Base-by-base conservation (phyloP, 2,888 invertebrate species). In the Rhaphigaster nebulosa region DNA sequence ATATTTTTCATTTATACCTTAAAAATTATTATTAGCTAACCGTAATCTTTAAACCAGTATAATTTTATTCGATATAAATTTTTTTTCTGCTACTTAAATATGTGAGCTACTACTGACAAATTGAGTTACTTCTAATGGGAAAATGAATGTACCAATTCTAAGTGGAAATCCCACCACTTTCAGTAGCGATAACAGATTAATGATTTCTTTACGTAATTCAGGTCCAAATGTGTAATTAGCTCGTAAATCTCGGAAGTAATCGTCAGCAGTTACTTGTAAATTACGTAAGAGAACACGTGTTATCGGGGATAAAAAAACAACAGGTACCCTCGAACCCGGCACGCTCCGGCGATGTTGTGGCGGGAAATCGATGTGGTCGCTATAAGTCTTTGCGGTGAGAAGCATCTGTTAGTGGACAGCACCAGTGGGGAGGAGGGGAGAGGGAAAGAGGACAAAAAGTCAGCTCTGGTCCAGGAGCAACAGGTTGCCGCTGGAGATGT, bases 401-500 rank as follows among this genome's bases (percentile, higher is more conserved):
- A 34, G 70, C 70, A 76, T 76, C 70, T 76, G 70, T 76, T 76
- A 20, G 34, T 76, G 70, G 70, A 76, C 70, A 76, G 34, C 0
- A 34, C n/a, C n/a, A 5, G 18, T 4, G 34, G 18, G 70, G 88
- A 41, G 60, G 34, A 29, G 70, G 50, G 20, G 70, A n/a, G n/a
- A n/a, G n/a, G n/a, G n/a, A n/a, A n/a, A n/a, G n/a, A n/a, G 65
- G 80, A 38, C 80, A 45, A 80, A 80, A 80, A 80, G 41, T 80
- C 41, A 45, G 41, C 41, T 12, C 13, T 15, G 65, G 29, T 15
- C 65, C 29, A 6, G 38, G n/a, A 41, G 45, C 84, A 84, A 84
- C 84, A 84, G 84, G 84, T 84, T 41, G 80, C 45, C 45, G 45
- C 45, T 50, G 84, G 84, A 84, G 84, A 84, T 45, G 80, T 80